Evolutionary conservation across 2,888 invertebrate species (phyloP), one percentile per base, ranked within the genome.

Genomic region (Agapostemon virescens): DNA sequence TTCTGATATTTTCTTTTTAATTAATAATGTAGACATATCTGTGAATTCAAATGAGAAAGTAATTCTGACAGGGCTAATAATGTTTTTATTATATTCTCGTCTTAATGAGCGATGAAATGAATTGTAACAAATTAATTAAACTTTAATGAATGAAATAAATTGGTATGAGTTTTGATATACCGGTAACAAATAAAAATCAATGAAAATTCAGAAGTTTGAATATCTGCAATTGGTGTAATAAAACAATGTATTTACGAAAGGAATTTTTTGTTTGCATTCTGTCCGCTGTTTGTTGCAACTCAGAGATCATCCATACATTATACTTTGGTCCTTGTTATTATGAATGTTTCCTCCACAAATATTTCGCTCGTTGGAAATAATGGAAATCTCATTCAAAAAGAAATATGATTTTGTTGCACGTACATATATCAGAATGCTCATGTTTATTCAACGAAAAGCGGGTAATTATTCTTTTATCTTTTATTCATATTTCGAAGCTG

Each of bases 401-500:
- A n/a, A 63, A 63, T 63, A 63, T n/a, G 33, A 63, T 36, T 63
- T 63, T 63, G 33, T 36, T 13, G 11, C 55, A 15, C 55, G 17
- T 26, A 15, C 26, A 55, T 26, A 55, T 15, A 61, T 20, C 33
- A 20, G 20, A 33, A 61, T 61, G 17, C 61, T 33, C 61, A 33
- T 61, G 55, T 30, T 61, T 33, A 33, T 61, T 42, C 20, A 40
- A 66, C 66, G 23, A 38, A 67, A 38, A 55, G 52, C 58, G 55
- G 40, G 33, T 68, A 36, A 42, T 26, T 42, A 66, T 49, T 52
- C 66, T 42, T 66, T 36, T 66, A 66, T 66, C 42, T 52, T 38
- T 26, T 17, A 55, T 55, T 66, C 49, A 40, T 36, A 26, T 49
- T 66, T 20, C 11, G 33, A 38, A 33, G 20, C 20, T 17, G 61